Evolutionary conservation across 1,140 invertebrate species (phyloP), one percentile per base, ranked within the genome.

Genomic region (Drosophila athabasca): DNA sequence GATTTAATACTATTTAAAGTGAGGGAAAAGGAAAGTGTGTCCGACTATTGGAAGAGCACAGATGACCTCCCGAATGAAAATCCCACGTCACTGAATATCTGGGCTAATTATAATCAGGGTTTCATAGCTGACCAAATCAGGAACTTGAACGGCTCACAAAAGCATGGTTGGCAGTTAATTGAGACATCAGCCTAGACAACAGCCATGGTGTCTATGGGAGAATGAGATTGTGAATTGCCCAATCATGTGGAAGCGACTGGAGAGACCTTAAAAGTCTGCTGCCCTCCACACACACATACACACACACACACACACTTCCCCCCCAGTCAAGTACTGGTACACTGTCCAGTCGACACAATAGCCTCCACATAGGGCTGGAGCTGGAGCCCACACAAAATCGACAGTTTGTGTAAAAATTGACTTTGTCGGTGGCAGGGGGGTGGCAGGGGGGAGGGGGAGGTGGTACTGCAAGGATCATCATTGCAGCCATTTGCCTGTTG

Each of bases 201-300:
- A 44, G 57, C 29, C 39, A 53, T 62, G 75, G 52, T 83, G 57
- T 29, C 44, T 66, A 69, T 55, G 74, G 31, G 11, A 58, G 35
- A 70, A 69, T 69, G 69, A 69, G 67, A 69, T 69, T 70, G 67
- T 69, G 65, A 78, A 85, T 78, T 75, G 77, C 59, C 68, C 82
- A 87, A 87, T 87, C 69, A 81, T 78, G 78, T 78, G 82, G 68
- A 81, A 85, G 61, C 83, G 75, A 79, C 75, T 81, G 51, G 66
- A 74, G 69, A 70, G 72, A 53, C 61, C 52, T 77, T 65, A 52
- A 59, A 58, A 50, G 60, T 62, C 61, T 53, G n/a, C 15, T 53
- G 11, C 8, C 39, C 8, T 29, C 8, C 58, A 59, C 19, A 65
- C 41, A 48, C 70, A 62, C 31, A 59, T 15, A 65, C 41, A 48